Conservation (phyloP, 2,113 vertebrate species). For the Stegastes partitus region DNA sequence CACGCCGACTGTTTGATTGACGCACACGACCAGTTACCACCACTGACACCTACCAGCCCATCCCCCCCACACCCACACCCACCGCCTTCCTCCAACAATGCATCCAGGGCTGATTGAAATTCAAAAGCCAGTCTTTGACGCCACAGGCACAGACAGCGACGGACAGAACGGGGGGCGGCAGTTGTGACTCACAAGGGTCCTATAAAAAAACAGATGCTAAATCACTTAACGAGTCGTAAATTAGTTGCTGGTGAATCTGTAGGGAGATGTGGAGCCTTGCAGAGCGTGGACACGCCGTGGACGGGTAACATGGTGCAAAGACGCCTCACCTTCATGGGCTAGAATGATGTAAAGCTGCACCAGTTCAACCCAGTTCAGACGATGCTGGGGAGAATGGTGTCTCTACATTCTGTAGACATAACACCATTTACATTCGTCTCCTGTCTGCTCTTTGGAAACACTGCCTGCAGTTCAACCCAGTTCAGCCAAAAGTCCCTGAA, state of each 20-base stretch:
- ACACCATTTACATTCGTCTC: too few species aligned
- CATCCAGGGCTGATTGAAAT: constrained; percentile 80
- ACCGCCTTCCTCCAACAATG: constrained; percentile 73
- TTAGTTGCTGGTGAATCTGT: constrained; percentile 72
- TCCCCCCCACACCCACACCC: too few species aligned
- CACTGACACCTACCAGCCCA: constrained; percentile 8
- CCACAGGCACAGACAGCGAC: constrained; percentile 69
- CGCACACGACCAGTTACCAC: constrained; percentile 61
- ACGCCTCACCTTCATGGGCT: too few species aligned
- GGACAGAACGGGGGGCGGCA: constrained; percentile 46
- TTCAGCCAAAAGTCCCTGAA: too few species aligned
- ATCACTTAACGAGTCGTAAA: constrained; percentile 82
- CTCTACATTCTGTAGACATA: too few species aligned
- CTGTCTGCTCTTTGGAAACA: too few species aligned
- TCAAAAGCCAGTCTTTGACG: constrained; percentile 65
- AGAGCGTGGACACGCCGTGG: constrained; percentile 24
- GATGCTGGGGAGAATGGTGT: too few species aligned
- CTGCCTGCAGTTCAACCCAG: too few species aligned
- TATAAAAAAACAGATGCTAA: constrained; percentile 79
- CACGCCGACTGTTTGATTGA: constrained; percentile 75
- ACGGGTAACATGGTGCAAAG: constrained; percentile 13
- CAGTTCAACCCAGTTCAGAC: too few species aligned
- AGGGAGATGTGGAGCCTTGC: constrained; percentile 47
- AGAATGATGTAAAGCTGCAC: too few species aligned
- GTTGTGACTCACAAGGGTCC: constrained; percentile 77